These are phyloP conservation scores for Chaetura pelagica DNA, from an alignment of 2,113 vertebrate genomes.

Conservation along the genomic window DNA sequence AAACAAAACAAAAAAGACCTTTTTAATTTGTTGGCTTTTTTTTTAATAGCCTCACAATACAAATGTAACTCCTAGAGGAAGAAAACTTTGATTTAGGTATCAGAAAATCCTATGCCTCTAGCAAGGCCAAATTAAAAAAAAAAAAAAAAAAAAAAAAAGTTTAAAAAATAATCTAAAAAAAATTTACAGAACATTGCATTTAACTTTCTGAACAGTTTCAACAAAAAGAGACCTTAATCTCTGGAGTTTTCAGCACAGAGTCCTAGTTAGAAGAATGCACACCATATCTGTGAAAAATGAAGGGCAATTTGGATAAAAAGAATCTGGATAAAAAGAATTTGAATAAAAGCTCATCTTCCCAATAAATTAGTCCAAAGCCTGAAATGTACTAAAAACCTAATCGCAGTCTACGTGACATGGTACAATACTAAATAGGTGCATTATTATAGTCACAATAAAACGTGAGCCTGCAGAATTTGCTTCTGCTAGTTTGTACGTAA, in stretches of 20 bases:
- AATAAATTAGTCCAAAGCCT: not conserved
- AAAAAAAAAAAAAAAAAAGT: fast-evolving
- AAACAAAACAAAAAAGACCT: conserved; percentile 17
- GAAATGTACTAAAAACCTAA: not conserved
- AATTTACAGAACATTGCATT: not conserved
- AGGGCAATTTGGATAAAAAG: not conserved
- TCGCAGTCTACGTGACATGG: not conserved
- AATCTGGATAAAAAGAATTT: not conserved
- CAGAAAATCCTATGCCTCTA: not conserved
- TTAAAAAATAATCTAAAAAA: too few species aligned
- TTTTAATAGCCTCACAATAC: not conserved
- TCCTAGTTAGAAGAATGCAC: not conserved
- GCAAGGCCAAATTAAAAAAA: not conserved
- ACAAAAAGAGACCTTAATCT: not conserved
- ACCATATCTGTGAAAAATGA: not conserved
- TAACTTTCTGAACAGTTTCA: not conserved
- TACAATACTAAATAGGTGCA: not conserved
- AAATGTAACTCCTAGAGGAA: not conserved
- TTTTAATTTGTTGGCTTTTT: not conserved
- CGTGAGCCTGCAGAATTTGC: not conserved
- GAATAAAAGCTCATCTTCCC: not conserved
- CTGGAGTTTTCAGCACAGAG: not conserved
- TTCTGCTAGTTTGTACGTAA: not conserved
- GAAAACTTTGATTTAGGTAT: not conserved
- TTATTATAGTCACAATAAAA: not conserved